Conservation (phyloP, 2,797 vertebrate genomes). For the Danio tinwini region DNA sequence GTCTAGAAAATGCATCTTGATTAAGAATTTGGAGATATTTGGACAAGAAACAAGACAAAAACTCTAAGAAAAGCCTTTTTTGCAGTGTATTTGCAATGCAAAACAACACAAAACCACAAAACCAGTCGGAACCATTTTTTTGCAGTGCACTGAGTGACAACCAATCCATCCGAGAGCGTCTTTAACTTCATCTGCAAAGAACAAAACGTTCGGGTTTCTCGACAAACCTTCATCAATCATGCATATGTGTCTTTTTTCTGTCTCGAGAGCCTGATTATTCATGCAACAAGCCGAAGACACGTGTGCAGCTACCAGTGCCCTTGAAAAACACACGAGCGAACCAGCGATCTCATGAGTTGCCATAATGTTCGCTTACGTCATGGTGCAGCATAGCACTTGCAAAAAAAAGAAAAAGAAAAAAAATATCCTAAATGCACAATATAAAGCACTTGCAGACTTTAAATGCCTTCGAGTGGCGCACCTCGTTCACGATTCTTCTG, state of each 20-base stretch:
- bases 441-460: slow-evolving; percentile 88
- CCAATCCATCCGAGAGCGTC: slow-evolving; percentile 19
- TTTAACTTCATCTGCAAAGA: slow-evolving; percentile 17
- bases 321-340: not conserved
- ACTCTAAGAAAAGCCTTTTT: too few species aligned
- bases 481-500: slow-evolving; percentile 77
- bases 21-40: too few species aligned
- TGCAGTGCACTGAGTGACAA: slow-evolving; percentile 13
- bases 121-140: not conserved
- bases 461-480: slow-evolving; percentile 83
- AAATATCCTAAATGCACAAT: slow-evolving; percentile 77
- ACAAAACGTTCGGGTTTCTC: not conserved
- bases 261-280: slow-evolving; percentile 28
- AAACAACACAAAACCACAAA: too few species aligned
- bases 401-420: slow-evolving; percentile 46
- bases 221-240: slow-evolving; percentile 34
- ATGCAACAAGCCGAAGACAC: slow-evolving; percentile 35
- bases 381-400: slow-evolving; percentile 78
- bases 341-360: slow-evolving; percentile 57
- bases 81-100: too few species aligned
- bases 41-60: too few species aligned
- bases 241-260: slow-evolving; percentile 22
- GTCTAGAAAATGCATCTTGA: too few species aligned
- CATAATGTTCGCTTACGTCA: slow-evolving; percentile 71
- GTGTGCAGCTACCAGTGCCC: not conserved